phyloP scores from a whole-genome alignment of 2,797 vertebrate genomes.

The Lerista edwardsae region DNA sequence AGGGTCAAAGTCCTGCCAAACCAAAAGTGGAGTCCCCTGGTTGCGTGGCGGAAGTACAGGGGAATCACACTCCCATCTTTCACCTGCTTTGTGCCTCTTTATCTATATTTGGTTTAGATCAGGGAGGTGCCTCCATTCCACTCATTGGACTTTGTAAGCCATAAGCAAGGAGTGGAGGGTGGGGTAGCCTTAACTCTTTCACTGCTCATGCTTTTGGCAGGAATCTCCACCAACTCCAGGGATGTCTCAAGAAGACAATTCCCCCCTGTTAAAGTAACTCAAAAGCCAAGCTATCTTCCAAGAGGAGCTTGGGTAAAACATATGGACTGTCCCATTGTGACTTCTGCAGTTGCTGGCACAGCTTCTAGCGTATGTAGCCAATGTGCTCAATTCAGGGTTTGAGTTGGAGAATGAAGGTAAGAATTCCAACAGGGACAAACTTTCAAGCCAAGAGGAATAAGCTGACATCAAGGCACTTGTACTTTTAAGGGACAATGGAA shows the following conservation, averaged over 20 bases:
- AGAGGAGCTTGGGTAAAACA: not conserved
- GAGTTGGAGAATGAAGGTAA: not conserved
- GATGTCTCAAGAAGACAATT: not conserved
- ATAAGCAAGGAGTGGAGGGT: not conserved
- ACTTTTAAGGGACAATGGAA: not conserved
- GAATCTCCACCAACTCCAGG: not conserved
- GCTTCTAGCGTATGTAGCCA: not conserved
- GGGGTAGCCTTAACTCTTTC: not conserved
- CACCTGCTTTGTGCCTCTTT: not conserved
- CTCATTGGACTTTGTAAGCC: not conserved
- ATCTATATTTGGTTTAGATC: constrained; percentile 9
- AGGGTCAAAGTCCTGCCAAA: not conserved
- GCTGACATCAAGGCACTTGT: not conserved
- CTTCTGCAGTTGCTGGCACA: not conserved
- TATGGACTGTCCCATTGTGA: not conserved
- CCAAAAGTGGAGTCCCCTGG: not conserved
- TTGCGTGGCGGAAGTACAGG: not conserved
- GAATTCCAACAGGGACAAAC: constrained; percentile 9
- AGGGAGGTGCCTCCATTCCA: not conserved
- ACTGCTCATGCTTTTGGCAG: not conserved
- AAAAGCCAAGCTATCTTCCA: not conserved
- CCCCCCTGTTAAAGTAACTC: not conserved
- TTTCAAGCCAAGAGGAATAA: not conserved
- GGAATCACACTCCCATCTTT: accelerated
- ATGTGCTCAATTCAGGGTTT: not conserved